Evolutionary conservation across 2,797 vertebrate species (phyloP).

Genomic region (Nannoperca obscura): DNA sequence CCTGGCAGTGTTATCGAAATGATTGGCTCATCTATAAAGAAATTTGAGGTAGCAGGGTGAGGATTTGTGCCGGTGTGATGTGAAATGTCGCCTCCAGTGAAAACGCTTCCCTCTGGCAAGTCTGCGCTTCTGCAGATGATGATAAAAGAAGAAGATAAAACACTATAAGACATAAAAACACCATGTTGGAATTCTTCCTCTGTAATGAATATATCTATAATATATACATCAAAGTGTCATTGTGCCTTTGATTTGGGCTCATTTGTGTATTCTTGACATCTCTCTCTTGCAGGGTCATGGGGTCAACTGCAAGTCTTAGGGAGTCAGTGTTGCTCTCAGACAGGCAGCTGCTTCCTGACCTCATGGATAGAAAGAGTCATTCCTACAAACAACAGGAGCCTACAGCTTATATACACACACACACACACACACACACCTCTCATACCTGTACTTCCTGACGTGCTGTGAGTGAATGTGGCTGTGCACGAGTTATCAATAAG

Average conservation of each 20-base stretch:
- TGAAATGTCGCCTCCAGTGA: conserved; percentile 9
- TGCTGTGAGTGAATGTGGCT: background rate
- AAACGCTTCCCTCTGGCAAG: conserved; percentile 23
- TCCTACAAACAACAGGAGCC: background rate
- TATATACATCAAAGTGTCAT: background rate
- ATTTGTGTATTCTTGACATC: background rate
- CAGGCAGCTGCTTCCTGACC: too few species aligned
- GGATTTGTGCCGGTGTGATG: conserved; percentile 21
- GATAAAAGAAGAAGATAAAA: conserved; percentile 4
- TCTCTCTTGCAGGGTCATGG: background rate
- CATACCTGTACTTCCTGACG: too few species aligned
- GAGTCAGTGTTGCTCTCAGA: background rate
- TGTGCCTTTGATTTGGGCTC: background rate
- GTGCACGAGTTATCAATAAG: background rate
- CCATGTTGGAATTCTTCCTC: background rate
- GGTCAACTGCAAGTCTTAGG: background rate
- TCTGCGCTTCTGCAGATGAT: background rate
- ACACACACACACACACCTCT: too few species aligned
- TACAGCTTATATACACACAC: too few species aligned
- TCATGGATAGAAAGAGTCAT: too few species aligned
- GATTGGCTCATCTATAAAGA: conserved; percentile 54
- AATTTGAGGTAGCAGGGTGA: conserved; percentile 27
- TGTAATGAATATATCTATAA: background rate
- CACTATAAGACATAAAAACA: background rate
- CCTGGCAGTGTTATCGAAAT: conserved; percentile 11